phyloP scores from a whole-genome alignment of 2,797 vertebrate species.

The Artibeus jamaicensis region DNA sequence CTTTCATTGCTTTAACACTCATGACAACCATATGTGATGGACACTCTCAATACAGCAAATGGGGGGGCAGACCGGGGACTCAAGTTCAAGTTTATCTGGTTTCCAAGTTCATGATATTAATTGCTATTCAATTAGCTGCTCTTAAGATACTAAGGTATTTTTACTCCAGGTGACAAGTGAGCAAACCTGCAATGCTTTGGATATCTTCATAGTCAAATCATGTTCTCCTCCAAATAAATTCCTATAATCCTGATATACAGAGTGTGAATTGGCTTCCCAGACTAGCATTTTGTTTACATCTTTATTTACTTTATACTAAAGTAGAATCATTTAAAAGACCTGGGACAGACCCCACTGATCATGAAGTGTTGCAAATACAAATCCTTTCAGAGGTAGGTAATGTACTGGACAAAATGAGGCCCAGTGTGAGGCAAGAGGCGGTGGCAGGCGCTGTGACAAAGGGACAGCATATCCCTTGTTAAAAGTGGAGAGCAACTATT shows the following conservation, averaged over 20 bases:
- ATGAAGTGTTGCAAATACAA: neutral
- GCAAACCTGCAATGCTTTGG: neutral
- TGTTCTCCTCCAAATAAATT: neutral
- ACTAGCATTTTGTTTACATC: neutral
- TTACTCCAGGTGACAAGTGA: neutral
- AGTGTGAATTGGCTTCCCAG: neutral
- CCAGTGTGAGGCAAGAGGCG: neutral
- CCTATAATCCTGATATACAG: neutral
- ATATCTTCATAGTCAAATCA: constrained; percentile 10
- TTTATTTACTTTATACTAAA: neutral
- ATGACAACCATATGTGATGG: neutral
- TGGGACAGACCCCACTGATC: neutral
- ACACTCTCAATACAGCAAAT: neutral
- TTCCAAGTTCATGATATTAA: neutral
- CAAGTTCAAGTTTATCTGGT: neutral
- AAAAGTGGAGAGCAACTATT: neutral
- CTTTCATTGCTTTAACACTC: neutral
- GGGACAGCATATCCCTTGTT: neutral
- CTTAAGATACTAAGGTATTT: neutral
- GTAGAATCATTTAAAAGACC: neutral
- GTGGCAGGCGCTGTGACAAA: neutral
- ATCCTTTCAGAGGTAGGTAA: neutral
- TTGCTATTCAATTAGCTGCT: neutral
- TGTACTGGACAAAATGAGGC: neutral
- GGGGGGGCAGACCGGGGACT: neutral